Evolutionary conservation across 2,113 vertebrate species (phyloP), one percentile per base, ranked within the genome.

Genomic region (Grammomys surdaster): DNA sequence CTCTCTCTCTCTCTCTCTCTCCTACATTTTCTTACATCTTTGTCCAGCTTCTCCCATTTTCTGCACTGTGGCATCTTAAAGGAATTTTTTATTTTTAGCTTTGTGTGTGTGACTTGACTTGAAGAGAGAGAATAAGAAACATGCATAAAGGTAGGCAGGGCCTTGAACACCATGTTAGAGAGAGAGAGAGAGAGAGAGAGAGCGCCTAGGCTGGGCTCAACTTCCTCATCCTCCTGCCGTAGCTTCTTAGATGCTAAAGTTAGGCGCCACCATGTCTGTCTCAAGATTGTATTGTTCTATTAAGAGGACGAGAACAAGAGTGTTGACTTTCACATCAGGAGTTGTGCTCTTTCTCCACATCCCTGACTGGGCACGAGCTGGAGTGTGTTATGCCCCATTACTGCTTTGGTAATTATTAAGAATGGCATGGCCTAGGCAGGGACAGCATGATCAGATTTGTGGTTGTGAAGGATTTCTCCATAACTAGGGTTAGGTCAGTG

Each of bases 231-330:
- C 9, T 67, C 40, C 43, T 67, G 40, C 63, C 28, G 33, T 43
- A 86, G 60, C 40, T 65, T 22, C 28, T 26, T 63, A 85, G n/a
- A 63, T 65, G n/a, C 26, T 65, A 24, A 63, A 40, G 81, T 84
- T 85, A 31, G 31, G 58, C 8, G 13, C 24, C 58, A 46, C 81
- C 13, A 46, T 46, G 26, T 46, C 40, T 65, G 24, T 16, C 82
- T 46, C 14, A 76, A 43, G 2, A 67, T 67, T 78, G 69, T 56
- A 43, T 58, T 91, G 89, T 92, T 87, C 33, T 80, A 72, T 87
- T 67, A 91, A 24, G 28, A 82, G 63, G 33, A 94, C 85, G 36
- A 93, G 73, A 93, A 89, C 75, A 76, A 72, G n/a, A 56, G 28
- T 51, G 31, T 43, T 11, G 17, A 16, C 70, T 93, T 82, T 88